Evolutionary conservation across 2,797 vertebrate species (phyloP).

Genomic region (Oreortyx pictus): DNA sequence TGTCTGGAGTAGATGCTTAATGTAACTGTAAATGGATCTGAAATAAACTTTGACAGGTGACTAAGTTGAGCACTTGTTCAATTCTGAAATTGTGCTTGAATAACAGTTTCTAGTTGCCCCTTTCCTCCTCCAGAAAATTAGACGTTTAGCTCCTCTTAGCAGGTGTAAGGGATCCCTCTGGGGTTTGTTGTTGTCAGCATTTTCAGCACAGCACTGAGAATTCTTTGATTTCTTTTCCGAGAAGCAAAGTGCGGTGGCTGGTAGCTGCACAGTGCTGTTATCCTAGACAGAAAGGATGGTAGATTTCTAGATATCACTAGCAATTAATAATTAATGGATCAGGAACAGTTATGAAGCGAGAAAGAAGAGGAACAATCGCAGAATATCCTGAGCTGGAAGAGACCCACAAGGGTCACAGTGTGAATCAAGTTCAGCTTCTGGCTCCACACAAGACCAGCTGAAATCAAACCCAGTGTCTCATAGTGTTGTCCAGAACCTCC

Average conservation of each 20-base stretch:
- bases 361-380: neutral
- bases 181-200: neutral
- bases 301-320: neutral
- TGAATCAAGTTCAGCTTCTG: neutral
- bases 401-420: neutral
- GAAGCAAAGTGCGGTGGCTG: neutral
- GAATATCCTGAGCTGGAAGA: neutral
- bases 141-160: neutral
- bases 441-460: neutral
- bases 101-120: neutral
- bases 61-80: neutral
- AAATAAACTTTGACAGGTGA: neutral
- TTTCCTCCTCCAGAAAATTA: too few species aligned
- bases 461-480: too few species aligned
- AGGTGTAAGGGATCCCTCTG: too few species aligned
- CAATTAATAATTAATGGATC: neutral
- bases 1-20: neutral
- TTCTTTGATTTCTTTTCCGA: neutral
- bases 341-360: neutral
- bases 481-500: too few species aligned
- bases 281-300: neutral
- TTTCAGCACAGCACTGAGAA: neutral
- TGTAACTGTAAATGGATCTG: neutral
- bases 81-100: neutral
- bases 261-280: neutral